Conservation (phyloP, 2,888 invertebrate genomes). For the Caenorhabditis imperialis region DNA sequence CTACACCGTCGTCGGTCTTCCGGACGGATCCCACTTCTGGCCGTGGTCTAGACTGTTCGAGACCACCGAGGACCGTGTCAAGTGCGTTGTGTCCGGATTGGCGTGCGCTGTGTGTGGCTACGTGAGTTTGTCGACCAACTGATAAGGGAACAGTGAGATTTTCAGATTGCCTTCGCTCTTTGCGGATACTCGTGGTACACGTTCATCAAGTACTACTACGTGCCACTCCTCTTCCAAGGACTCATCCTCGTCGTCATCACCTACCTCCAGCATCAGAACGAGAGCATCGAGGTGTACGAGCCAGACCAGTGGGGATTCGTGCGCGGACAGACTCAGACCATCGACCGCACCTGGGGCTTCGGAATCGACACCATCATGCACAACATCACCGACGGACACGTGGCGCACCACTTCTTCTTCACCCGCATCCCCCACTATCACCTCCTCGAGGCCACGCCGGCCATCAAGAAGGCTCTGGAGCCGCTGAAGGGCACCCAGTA, state of each 20-base stretch:
- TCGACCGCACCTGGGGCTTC: slow-evolving; percentile 67
- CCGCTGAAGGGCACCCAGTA: slow-evolving; percentile 64
- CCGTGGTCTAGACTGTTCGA: slow-evolving; percentile 73
- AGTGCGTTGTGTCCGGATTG: slow-evolving; percentile 70
- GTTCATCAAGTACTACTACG: slow-evolving; percentile 72
- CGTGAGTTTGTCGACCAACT: slow-evolving; percentile 47
- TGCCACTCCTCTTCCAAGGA: slow-evolving; percentile 72
- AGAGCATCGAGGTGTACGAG: slow-evolving; percentile 72
- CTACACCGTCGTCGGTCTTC: slow-evolving; percentile 76
- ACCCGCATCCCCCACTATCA: slow-evolving; percentile 76
- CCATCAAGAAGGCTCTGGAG: slow-evolving; percentile 61
- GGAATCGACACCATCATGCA: slow-evolving; percentile 67
- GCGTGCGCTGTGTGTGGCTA: slow-evolving; percentile 67
- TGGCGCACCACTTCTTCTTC: slow-evolving; percentile 77
- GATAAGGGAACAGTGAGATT: background rate
- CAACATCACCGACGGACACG: slow-evolving; percentile 73
- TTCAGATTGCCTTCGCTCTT: slow-evolving; percentile 58
- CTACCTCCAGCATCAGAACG: slow-evolving; percentile 72
- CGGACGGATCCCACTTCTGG: slow-evolving; percentile 77
- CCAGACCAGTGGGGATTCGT: slow-evolving; percentile 69
- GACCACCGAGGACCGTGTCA: slow-evolving; percentile 70
- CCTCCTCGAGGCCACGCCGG: slow-evolving; percentile 72
- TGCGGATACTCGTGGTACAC: slow-evolving; percentile 63
- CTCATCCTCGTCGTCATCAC: slow-evolving; percentile 73
- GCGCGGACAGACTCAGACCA: slow-evolving; percentile 68